These are phyloP conservation scores for Hoplostethus atlanticus DNA, from an alignment of 2,797 vertebrate species.

Conservation along the genomic window DNA sequence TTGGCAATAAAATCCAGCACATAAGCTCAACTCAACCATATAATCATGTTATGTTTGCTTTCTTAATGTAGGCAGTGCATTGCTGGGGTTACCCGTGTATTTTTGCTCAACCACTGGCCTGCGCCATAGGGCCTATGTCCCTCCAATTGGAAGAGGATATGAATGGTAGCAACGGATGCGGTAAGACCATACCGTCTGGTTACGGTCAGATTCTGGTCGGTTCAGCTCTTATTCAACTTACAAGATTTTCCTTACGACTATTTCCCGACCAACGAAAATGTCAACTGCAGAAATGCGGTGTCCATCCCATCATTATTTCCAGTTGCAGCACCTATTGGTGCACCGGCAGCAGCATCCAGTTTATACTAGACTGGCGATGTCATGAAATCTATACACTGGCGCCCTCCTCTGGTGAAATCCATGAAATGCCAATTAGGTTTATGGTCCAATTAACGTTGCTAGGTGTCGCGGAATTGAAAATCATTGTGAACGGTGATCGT, in stretches of 20 bases:
- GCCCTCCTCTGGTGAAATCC: slow-evolving; percentile 36
- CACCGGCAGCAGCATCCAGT: slow-evolving; percentile 16
- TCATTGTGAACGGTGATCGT: background rate
- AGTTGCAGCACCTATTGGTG: slow-evolving; percentile 34
- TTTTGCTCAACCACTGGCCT: slow-evolving; percentile 1
- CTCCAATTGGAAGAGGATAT: background rate
- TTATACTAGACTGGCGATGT: slow-evolving; percentile 16
- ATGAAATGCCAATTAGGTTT: background rate
- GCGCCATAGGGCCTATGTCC: background rate
- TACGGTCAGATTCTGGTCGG: background rate
- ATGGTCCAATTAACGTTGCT: background rate
- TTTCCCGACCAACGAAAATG: background rate
- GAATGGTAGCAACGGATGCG: too few relatives aligned
- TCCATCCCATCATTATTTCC: slow-evolving; percentile 5
- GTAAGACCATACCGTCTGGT: too few relatives aligned
- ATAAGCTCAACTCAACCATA: background rate
- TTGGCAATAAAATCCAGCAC: too few relatives aligned
- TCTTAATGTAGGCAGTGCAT: background rate
- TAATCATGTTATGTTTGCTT: background rate
- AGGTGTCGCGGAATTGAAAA: background rate
- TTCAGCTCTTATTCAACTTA: background rate
- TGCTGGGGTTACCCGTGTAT: slow-evolving; percentile 30
- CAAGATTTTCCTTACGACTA: background rate
- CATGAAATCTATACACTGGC: background rate
- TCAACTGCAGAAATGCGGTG: background rate